phyloP scores from a whole-genome alignment of 2,888 invertebrate genomes.

The Mechanitis mazaeus region DNA sequence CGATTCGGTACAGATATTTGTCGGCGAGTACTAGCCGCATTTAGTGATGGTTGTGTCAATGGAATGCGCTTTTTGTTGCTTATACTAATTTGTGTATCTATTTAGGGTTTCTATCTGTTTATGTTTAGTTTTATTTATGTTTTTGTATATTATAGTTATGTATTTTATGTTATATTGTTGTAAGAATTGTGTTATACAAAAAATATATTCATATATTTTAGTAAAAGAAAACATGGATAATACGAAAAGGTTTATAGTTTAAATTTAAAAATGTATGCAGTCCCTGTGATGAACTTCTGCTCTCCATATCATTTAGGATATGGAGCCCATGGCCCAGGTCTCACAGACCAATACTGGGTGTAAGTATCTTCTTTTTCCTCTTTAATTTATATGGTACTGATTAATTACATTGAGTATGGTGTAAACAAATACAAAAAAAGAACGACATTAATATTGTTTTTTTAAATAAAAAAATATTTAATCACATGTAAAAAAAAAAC shows the following conservation, averaged over 20 bases:
- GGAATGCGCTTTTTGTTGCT: conserved; percentile 50
- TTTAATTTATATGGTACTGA: neutral
- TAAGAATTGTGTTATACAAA: too few relatives aligned
- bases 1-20: conserved; percentile 54
- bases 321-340: conserved; percentile 40
- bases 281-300: conserved; percentile 62
- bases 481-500: too few relatives aligned
- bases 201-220: too few relatives aligned
- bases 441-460: neutral
- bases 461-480: neutral
- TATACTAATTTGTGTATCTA: conserved; percentile 22
- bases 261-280: conserved; percentile 58
- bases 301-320: conserved; percentile 55
- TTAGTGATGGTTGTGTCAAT: conserved; percentile 66
- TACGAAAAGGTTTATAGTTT: neutral
- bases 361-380: conserved; percentile 45
- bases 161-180: too few relatives aligned
- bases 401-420: too few relatives aligned
- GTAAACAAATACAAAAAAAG: too few relatives aligned
- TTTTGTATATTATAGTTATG: too few relatives aligned
- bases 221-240: neutral
- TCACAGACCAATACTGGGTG: conserved; percentile 65
- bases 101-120: conserved; percentile 16
- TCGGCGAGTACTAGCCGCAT: conserved; percentile 59
- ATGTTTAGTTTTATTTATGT: neutral